Evolutionary conservation across 2,113 vertebrate species (phyloP).

Genomic region (Cettia cetti): DNA sequence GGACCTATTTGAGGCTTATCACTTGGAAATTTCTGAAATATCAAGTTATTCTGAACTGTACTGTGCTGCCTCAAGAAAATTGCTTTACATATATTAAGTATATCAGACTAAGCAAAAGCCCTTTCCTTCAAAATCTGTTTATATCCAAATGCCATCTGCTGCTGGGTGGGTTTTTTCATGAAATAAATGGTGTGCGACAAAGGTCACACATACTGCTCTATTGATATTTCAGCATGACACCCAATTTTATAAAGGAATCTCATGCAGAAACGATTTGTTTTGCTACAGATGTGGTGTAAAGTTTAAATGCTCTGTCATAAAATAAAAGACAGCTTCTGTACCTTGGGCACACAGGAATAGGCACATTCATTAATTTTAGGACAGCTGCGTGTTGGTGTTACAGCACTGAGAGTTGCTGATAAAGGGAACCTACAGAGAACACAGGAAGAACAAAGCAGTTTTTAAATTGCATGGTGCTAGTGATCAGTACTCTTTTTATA

Average conservation of each 20-base stretch:
- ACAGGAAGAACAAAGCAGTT: not conserved
- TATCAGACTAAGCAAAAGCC: constrained; percentile 7
- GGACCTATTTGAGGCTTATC: constrained; percentile 6
- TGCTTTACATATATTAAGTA: constrained; percentile 33
- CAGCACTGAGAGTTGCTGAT: not conserved
- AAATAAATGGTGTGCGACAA: not conserved
- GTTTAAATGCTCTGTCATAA: not conserved
- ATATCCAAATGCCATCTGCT: constrained; percentile 50
- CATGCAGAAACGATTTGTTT: not conserved
- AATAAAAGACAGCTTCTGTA: not conserved
- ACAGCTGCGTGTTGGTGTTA: not conserved
- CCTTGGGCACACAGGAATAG: not conserved
- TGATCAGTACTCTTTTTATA: not conserved
- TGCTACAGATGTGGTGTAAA: not conserved
- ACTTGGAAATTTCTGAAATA: constrained; percentile 28
- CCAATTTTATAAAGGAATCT: not conserved
- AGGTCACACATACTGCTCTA: constrained; percentile 9
- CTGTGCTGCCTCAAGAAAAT: constrained; percentile 20
- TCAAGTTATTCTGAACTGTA: constrained; percentile 22
- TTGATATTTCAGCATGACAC: constrained; percentile 15
- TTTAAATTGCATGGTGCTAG: not conserved
- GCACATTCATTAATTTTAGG: not conserved
- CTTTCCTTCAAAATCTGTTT: constrained; percentile 48
- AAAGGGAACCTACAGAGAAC: not conserved
- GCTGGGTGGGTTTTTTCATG: not conserved